Evolutionary conservation across 2,113 vertebrate species (phyloP).

Genomic region (Heloderma charlesbogerti): DNA sequence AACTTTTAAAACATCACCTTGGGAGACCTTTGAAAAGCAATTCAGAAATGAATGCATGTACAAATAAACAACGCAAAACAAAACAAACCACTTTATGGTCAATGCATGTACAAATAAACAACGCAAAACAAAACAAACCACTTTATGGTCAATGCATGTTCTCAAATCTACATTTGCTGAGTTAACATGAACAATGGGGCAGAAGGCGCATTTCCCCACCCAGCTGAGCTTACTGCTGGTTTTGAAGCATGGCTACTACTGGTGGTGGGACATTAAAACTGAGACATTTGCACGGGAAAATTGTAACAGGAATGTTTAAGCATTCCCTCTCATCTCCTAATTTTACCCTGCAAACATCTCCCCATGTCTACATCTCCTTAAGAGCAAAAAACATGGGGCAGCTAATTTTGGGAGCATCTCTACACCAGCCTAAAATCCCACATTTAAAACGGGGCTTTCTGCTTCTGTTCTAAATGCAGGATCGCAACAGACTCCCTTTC

Average conservation of each 20-base stretch:
- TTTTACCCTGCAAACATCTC: not conserved
- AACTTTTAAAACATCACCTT: too few relatives aligned
- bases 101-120: not conserved
- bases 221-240: not conserved
- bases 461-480: too few relatives aligned
- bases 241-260: too few relatives aligned
- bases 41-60: too few relatives aligned
- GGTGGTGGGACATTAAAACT: too few relatives aligned
- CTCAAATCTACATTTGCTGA: not conserved
- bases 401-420: too few relatives aligned
- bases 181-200: not conserved
- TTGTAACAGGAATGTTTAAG: not conserved
- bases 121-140: not conserved
- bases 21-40: too few relatives aligned
- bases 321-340: not conserved
- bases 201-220: not conserved
- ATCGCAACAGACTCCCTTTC: too few relatives aligned
- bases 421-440: too few relatives aligned
- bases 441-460: too few relatives aligned
- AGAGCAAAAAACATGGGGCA: not conserved
- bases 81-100: not conserved
- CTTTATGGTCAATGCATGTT: not conserved
- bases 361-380: not conserved
- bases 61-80: too few relatives aligned
- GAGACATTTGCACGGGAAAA: too few relatives aligned